Conservation (phyloP, 2,113 vertebrate genomes). For the Condylura cristata region DNA sequence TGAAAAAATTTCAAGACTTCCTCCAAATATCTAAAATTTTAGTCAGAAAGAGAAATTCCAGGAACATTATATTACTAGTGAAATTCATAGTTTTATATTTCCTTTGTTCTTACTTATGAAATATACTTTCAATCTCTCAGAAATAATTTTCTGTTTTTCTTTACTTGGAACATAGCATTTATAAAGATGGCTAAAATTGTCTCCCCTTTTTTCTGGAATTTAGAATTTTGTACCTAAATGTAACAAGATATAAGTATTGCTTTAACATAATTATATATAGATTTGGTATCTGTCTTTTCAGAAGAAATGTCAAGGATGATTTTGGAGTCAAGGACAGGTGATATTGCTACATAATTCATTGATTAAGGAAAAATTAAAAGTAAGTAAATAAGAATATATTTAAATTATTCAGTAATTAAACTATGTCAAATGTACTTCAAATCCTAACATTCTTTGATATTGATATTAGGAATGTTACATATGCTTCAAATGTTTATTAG, state of each 20-base stretch:
- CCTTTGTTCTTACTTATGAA: background rate
- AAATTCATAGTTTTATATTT: background rate
- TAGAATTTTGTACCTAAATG: background rate
- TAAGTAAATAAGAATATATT: background rate
- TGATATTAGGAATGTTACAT: background rate
- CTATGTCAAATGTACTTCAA: background rate
- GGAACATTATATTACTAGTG: background rate
- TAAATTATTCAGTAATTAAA: too few species aligned
- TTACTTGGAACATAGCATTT: background rate
- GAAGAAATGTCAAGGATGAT: background rate
- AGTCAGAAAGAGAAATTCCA: background rate
- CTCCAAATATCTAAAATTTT: conserved; percentile 3
- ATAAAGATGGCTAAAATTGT: background rate
- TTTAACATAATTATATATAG: background rate
- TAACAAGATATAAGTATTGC: background rate
- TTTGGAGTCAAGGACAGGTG: background rate
- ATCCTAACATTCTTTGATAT: background rate
- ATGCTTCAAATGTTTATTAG: background rate
- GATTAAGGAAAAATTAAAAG: background rate
- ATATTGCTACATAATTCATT: background rate
- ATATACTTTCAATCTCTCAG: background rate
- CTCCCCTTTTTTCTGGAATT: background rate
- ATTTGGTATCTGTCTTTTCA: background rate
- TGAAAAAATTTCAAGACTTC: background rate
- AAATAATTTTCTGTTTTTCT: background rate